Evolutionary conservation across 2,113 vertebrate species (phyloP).

Genomic region (Ceyx melanurus): DNA sequence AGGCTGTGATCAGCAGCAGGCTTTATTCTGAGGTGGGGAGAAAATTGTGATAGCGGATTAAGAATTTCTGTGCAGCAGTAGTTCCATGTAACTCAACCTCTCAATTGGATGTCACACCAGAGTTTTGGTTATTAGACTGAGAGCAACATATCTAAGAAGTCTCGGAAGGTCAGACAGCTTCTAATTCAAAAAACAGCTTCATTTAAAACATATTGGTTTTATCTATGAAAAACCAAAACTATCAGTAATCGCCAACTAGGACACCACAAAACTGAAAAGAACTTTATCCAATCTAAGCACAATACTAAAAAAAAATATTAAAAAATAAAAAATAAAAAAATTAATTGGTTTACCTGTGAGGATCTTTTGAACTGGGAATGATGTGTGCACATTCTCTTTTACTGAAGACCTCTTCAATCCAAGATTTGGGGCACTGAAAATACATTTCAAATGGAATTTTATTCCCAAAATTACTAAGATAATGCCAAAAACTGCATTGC

Average conservation of each 20-base stretch:
- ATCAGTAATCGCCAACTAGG: not conserved
- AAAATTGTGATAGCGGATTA: not conserved
- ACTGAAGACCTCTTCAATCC: constrained; percentile 90
- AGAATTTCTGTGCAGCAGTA: not conserved
- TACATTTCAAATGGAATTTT: constrained; percentile 33
- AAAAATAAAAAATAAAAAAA: not conserved
- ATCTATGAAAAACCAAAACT: not conserved
- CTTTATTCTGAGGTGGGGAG: not conserved
- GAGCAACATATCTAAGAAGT: not conserved
- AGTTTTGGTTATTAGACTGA: not conserved
- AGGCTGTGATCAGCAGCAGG: not conserved
- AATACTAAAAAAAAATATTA: not conserved
- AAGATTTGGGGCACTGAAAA: constrained; percentile 84
- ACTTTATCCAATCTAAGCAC: not conserved
- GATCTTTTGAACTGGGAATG: constrained; percentile 84
- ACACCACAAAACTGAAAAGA: not conserved
- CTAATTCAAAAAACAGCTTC: not conserved
- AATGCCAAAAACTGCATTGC: not conserved
- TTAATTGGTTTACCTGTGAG: constrained; percentile 79
- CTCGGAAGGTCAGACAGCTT: not conserved
- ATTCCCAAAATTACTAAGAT: not conserved
- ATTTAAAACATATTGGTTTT: not conserved
- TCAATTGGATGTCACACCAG: accelerated
- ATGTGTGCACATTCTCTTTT: constrained; percentile 92
- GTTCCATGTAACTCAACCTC: not conserved